Evolutionary conservation across 2,888 invertebrate species (phyloP).

Genomic region (Sesia apiformis): DNA sequence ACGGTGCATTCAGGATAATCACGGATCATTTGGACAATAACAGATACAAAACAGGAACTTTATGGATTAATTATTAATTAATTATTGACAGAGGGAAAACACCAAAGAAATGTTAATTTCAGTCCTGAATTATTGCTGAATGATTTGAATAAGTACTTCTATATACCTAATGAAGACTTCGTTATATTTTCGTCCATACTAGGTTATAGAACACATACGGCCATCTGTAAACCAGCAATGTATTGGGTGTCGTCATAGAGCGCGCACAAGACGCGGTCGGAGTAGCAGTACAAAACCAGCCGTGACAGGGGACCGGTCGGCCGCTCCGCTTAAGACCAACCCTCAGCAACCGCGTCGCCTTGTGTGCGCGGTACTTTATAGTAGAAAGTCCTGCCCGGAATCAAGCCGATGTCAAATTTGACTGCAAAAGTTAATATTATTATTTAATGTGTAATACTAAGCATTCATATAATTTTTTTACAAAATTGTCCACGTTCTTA

Average conservation of each 20-base stretch:
- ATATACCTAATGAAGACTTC: too few species aligned
- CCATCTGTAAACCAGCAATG: conserved; percentile 17
- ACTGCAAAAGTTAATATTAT: background rate
- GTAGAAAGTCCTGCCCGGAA: background rate
- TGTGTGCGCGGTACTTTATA: conserved; percentile 9
- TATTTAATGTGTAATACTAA: background rate
- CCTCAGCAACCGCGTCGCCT: conserved; percentile 9
- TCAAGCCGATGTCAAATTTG: background rate
- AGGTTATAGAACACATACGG: conserved; percentile 9
- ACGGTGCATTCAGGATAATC: background rate
- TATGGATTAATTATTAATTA: too few species aligned
- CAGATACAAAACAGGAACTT: too few species aligned
- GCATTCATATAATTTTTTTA: too few species aligned
- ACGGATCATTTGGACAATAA: too few species aligned
- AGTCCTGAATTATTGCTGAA: too few species aligned
- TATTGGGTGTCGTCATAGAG: conserved; percentile 15
- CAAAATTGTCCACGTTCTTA: too few species aligned
- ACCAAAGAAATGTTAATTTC: too few species aligned
- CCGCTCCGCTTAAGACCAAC: conserved; percentile 7
- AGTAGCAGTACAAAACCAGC: conserved; percentile 14
- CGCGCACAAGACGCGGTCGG: conserved; percentile 16
- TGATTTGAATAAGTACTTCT: too few species aligned
- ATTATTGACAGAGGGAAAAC: too few species aligned
- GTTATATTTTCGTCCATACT: too few species aligned
- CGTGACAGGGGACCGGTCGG: conserved; percentile 7